Base-by-base conservation (phyloP, 2,797 vertebrate species). In the Manis javanica region DNA sequence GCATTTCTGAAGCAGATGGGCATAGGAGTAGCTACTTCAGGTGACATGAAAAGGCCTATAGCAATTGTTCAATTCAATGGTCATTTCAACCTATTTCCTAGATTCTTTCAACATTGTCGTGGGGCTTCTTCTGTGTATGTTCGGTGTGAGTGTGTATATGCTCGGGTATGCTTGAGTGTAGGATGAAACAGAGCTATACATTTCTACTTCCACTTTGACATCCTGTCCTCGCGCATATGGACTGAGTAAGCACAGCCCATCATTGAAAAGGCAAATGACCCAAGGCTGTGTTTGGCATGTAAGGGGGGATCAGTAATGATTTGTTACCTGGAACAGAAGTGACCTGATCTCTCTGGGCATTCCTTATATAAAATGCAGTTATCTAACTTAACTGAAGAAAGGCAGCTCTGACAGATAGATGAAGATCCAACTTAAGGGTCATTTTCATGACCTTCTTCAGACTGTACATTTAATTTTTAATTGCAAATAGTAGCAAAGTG, bases 81-180 rank as follows among this genome's bases (percentile, higher is more conserved):
- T 21, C 29, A 21, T 51, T 87, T 34, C 24, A 72, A 23, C 37
- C n/a, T 68, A 31, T n/a, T 53, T 8, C 19, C 3, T 72, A 57
- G 16, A 87, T 34, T 81, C 14, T 1, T 49, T 81, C 37, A 53
- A 16, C 13, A 2, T 63, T 7, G 42, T 37, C n/a, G 15, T 64
- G 39, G 24, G 21, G 13, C 31, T 83, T 37, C 61, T 19, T 9
- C 2, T 85, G 14, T 81, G 29, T 23, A 10, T 14, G 19, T 24
- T 1, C 37, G 66, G n/a, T 42, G 19, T 10, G 2, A 68, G 16
- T 37, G 71, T 23, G 11, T 19, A 9, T 2, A 3, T 4, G 16
- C 1, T 0, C 2, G 34, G 23, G 8, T 9, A 13, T 31, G 21
- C 51, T 2, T 19, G 37, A 51, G 2, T 8, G 14, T 49, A 49